These are phyloP conservation scores for Toxotes jaculatrix DNA, from an alignment of 2,113 vertebrate species.

Conservation along the genomic window DNA sequence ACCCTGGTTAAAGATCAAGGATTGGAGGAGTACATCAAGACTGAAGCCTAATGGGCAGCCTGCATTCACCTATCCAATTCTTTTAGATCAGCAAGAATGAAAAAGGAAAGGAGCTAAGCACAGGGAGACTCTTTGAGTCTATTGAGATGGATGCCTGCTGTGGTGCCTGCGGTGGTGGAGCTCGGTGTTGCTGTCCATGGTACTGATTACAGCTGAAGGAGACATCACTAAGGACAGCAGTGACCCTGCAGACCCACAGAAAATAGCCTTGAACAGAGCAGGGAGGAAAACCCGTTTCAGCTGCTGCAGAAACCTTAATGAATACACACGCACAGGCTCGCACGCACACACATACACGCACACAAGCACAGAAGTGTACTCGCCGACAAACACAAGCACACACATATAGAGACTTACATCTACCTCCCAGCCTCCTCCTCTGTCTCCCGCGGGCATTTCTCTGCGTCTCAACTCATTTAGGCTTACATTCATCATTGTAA, in stretches of 20 bases:
- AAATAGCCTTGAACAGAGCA: conserved; percentile 70
- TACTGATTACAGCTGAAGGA: conserved; percentile 82
- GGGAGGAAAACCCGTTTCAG: conserved; percentile 59
- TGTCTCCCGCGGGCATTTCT: conserved; percentile 82
- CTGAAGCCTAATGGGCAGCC: conserved; percentile 61
- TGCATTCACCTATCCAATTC: conserved; percentile 64
- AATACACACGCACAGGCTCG: conserved; percentile 38
- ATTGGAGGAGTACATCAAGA: conserved; percentile 44
- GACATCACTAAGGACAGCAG: conserved; percentile 75
- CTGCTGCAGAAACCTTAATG: conserved; percentile 65
- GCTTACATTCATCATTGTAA: conserved; percentile 87
- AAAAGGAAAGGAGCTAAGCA: conserved; percentile 49
- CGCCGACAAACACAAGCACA: conserved; percentile 53
- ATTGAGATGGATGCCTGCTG: conserved; percentile 75
- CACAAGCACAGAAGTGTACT: conserved; percentile 37
- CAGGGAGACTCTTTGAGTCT: conserved; percentile 57
- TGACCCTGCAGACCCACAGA: conserved; percentile 72
- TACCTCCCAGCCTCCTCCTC: conserved; percentile 73
- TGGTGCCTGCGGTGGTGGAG: conserved; percentile 50
- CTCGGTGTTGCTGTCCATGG: conserved; percentile 81
- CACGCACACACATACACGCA: conserved; percentile 34
- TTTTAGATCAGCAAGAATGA: conserved; percentile 69
- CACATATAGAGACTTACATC: conserved; percentile 73
- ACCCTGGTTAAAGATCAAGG: conserved; percentile 51
- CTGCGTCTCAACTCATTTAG: conserved; percentile 85